Percentiles rank a stretch among this genome's conserved stretches.
Evolutionary conservation across 2,888 invertebrate genomes (phyloP).

Genomic region (Drosophila nr. medialis): DNA sequence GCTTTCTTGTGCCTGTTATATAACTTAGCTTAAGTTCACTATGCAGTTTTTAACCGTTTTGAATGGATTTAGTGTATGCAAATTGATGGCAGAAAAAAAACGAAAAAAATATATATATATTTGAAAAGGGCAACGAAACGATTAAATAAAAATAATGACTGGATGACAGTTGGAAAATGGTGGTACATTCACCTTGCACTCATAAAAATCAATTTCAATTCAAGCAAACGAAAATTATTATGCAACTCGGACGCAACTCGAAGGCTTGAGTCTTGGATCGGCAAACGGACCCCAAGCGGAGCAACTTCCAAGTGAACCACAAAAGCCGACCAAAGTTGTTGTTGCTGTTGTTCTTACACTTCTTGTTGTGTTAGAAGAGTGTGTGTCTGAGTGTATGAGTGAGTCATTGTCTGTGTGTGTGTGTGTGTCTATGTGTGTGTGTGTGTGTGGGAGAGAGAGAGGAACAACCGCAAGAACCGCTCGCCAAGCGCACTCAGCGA

Average conservation of each 20-base stretch:
- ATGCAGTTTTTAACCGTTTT: neutral
- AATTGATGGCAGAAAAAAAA: neutral
- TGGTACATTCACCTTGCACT: slow-evolving; percentile 45
- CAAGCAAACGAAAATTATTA: slow-evolving; percentile 56
- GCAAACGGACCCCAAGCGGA: slow-evolving; percentile 12
- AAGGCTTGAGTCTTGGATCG: slow-evolving; percentile 8
- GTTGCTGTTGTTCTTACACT: slow-evolving; percentile 22
- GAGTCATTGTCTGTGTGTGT: neutral
- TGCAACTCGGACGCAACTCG: slow-evolving; percentile 35
- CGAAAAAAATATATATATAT: neutral
- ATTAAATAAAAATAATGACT: slow-evolving; percentile 1
- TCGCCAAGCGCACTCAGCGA: slow-evolving; percentile 66
- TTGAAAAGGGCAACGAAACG: slow-evolving; percentile 2
- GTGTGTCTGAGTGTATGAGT: neutral
- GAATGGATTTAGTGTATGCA: neutral
- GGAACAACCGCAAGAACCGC: slow-evolving; percentile 70
- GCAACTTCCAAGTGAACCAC: slow-evolving; percentile 68
- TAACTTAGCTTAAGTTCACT: neutral
- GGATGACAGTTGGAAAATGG: slow-evolving; percentile 15
- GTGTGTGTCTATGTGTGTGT: neutral
- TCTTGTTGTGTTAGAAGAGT: slow-evolving; percentile 19
- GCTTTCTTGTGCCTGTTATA: neutral
- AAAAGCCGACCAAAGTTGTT: slow-evolving; percentile 53
- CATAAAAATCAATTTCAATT: slow-evolving; percentile 72
- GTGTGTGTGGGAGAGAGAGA: neutral